Conservation (phyloP, 2,888 invertebrate species). For the Ichneumon xanthorius region DNA sequence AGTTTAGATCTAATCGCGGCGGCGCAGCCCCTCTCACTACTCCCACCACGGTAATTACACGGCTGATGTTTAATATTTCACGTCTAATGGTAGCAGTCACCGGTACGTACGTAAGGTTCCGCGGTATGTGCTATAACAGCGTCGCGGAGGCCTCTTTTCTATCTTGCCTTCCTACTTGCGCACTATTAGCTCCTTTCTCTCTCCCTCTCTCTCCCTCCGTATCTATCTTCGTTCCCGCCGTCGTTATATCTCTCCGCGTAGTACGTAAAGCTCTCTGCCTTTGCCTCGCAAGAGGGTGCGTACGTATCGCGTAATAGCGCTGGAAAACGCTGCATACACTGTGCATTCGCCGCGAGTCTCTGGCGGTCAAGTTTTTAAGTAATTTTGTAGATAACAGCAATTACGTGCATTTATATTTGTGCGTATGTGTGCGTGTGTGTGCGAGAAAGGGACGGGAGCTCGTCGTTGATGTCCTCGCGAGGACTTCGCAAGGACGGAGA, state of each 20-base stretch:
- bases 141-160: slow-evolving; percentile 45
- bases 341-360: slow-evolving; percentile 1
- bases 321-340: background rate
- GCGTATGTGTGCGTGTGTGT: background rate
- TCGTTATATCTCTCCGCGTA: slow-evolving; percentile 30
- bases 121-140: slow-evolving; percentile 9
- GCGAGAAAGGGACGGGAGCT: background rate
- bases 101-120: slow-evolving; percentile 22
- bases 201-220: too few species aligned
- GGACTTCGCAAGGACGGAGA: background rate
- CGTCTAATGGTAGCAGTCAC: slow-evolving; percentile 70
- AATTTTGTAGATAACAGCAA: slow-evolving; percentile 55
- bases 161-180: slow-evolving; percentile 41
- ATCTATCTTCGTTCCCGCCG: slow-evolving; percentile 36
- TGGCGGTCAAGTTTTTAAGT: slow-evolving; percentile 52
- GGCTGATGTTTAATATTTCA: slow-evolving; percentile 77
- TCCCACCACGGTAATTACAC: slow-evolving; percentile 75
- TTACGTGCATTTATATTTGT: slow-evolving; percentile 26
- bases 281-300: slow-evolving; percentile 39
- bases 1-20: slow-evolving; percentile 77
- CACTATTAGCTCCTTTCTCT: slow-evolving; percentile 37
- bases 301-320: slow-evolving; percentile 33
- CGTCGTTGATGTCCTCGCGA: background rate
- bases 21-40: slow-evolving; percentile 65
- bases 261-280: slow-evolving; percentile 46